These are phyloP conservation scores for Papilio polyxenes DNA, from an alignment of 1,140 invertebrate genomes.

Conservation along the genomic window DNA sequence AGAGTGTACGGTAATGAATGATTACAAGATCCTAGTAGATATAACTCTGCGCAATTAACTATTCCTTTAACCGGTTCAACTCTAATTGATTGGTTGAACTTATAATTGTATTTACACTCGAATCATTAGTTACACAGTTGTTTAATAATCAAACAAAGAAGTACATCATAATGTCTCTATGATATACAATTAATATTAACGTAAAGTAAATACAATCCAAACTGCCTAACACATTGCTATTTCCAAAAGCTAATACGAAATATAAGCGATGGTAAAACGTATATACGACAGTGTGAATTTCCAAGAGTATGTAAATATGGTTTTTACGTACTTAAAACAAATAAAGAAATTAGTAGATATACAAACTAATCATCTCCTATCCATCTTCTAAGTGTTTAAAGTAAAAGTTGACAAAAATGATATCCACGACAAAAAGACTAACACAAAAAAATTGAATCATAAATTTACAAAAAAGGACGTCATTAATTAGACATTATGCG, in stretches of 20 bases:
- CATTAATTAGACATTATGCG: slow-evolving; percentile 7
- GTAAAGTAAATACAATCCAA: not conserved
- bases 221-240: not conserved
- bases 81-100: not conserved
- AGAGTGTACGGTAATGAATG: slow-evolving; percentile 67
- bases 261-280: not conserved
- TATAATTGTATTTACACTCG: not conserved
- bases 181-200: not conserved
- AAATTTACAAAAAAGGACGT: not conserved
- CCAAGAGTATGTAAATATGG: not conserved
- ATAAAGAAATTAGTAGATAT: not conserved
- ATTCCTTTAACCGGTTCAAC: slow-evolving; percentile 3
- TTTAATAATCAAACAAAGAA: slow-evolving; percentile 8
- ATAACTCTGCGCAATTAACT: slow-evolving; percentile 10
- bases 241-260: not conserved
- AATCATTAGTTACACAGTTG: not conserved
- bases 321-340: not conserved
- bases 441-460: not conserved
- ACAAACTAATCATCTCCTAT: not conserved
- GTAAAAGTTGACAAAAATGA: not conserved
- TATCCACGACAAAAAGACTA: not conserved
- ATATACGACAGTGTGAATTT: not conserved
- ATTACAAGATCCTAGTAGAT: slow-evolving; percentile 53
- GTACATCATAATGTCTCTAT: not conserved
- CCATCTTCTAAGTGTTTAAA: not conserved